Percentiles rank a stretch among this genome's conserved stretches.
Conservation (phyloP, 1,140 invertebrate species). For the Dendroctonus valens region DNA sequence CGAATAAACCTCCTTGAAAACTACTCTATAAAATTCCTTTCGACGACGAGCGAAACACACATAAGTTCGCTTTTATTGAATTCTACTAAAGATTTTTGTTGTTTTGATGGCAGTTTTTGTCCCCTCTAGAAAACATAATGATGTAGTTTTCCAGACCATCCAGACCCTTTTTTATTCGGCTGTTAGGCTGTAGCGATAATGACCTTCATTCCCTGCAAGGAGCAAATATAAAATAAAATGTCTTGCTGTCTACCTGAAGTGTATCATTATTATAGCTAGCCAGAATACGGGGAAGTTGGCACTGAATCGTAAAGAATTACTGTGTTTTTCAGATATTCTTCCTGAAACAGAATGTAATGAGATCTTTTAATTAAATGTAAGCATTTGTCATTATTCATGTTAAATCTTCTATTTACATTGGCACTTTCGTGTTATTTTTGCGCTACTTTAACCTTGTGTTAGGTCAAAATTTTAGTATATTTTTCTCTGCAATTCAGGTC, state of each 20-base stretch:
- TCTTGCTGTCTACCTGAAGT: constrained; percentile 22
- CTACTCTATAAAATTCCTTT: constrained; percentile 29
- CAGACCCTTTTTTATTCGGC: constrained; percentile 28
- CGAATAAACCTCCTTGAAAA: constrained; percentile 27
- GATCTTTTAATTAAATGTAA: no score
- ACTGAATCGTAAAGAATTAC: no score
- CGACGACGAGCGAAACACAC: constrained; percentile 15
- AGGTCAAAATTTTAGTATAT: no score
- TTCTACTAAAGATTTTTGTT: constrained; percentile 32
- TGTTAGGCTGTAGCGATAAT: constrained; percentile 28
- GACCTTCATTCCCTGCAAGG: constrained; percentile 17
- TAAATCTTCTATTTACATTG: no score
- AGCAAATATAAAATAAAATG: constrained; percentile 24
- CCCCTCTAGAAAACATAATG: constrained; percentile 23
- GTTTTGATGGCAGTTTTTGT: constrained; percentile 26
- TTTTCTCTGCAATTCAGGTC: no score
- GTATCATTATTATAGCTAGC: constrained; percentile 9
- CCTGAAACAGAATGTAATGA: no score
- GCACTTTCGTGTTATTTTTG: no score
- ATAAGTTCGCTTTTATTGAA: constrained; percentile 33
- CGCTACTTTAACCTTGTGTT: no score
- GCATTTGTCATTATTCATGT: no score
- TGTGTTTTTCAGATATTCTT: no score
- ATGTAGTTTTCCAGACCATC: constrained; percentile 25
- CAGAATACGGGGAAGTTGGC: no score